Evolutionary conservation across 2,797 vertebrate genomes (phyloP), one percentile per base, ranked within the genome.

Genomic region (Kryptopterus vitreolus): DNA sequence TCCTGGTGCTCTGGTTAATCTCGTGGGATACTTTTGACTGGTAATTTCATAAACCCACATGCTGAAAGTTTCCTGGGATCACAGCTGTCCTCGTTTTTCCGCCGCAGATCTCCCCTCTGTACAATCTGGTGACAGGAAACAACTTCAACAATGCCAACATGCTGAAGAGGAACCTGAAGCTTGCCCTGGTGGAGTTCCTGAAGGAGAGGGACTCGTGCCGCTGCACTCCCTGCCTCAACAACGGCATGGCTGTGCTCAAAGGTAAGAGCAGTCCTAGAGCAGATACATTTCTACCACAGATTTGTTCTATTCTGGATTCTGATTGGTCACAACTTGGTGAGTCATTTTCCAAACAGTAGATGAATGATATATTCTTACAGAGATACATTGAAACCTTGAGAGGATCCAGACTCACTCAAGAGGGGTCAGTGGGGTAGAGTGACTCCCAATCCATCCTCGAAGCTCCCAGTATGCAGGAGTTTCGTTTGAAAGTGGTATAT

Each of bases 141-240:
- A 95, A 96, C 79, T 92, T 98, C 3, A 78, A 88, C 57, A 91
- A 90, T 0, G 86, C 90, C 4, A 80, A 63, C 53, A 82, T 43
- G 0, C 85, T 98, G 82, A 97, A 91, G 82, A 93, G 93, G 81
- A 96, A 98, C 83, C 91, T 99, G 89, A 95, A 87, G 48, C 90
- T 76, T 68, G 96, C 94, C 0, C 87, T 99, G 82, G 87, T 91
- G 0, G 95, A 97, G 86, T 96, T 95, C 88, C 91, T 95, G 88
- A 86, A 46, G 8, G 97, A 99, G 91, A 90, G 73, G 24, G 95
- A 91, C 52, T 81, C 95, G 3, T 99, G 98, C 69, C 94, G 31
- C 50, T 99, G 98, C 35, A 87, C 93, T 26, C 95, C 95, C 0
- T 99, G 98, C 86, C 92, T 29, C 0, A 94, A 95, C 84, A 99